Conservation (phyloP, 2,797 vertebrate genomes). For the Chaetophractus vellerosus region DNA sequence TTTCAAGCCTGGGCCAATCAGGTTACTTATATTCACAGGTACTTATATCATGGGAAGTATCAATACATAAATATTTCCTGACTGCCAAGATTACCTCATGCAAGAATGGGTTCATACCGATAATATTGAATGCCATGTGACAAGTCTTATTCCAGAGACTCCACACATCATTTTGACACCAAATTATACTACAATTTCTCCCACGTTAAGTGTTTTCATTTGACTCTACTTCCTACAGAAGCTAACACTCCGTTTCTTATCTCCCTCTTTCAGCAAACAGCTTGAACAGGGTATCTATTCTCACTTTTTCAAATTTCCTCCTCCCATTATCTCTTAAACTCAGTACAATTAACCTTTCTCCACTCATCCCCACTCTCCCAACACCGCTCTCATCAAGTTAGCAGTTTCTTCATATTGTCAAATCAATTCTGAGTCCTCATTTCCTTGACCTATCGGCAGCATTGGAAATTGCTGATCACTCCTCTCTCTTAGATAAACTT, state of each 20-base stretch:
- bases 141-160: neutral
- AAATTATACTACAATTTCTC: slow-evolving; percentile 4
- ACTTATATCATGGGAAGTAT: neutral
- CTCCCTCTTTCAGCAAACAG: slow-evolving; percentile 21
- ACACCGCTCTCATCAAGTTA: neutral
- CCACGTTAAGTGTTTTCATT: neutral
- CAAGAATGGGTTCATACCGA: neutral
- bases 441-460: neutral
- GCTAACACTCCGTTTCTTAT: slow-evolving; percentile 16
- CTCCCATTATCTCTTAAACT: neutral
- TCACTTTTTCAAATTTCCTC: slow-evolving; percentile 3
- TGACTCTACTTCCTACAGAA: neutral
- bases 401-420: neutral
- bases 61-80: slow-evolving; percentile 12
- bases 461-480: neutral
- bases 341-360: neutral
- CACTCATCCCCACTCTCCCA: neutral
- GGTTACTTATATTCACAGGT: neutral
- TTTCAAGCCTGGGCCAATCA: neutral
- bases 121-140: neutral
- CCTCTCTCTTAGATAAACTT: neutral
- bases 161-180: neutral
- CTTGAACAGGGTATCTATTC: neutral
- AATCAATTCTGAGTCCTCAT: neutral
- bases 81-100: neutral